Evolutionary conservation across 2,113 vertebrate species (phyloP).

Genomic region (Gracilinanus agilis): DNA sequence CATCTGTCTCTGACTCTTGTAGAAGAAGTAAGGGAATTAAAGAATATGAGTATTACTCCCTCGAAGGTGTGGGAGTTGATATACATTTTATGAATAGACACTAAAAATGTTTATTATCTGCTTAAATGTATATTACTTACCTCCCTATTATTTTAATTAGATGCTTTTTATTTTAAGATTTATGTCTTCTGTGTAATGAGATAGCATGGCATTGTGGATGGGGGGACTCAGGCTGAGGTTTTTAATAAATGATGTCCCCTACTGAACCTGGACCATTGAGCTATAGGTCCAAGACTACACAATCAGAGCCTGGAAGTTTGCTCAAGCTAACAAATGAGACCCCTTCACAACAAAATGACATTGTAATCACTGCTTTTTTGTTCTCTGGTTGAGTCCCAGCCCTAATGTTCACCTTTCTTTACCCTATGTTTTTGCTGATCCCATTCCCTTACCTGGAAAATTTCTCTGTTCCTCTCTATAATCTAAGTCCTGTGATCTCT

Average conservation of each 20-base stretch:
- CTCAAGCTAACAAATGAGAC: neutral
- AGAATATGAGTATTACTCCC: neutral
- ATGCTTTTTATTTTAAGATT: neutral
- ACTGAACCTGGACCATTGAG: neutral
- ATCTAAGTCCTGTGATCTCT: neutral
- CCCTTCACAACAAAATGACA: neutral
- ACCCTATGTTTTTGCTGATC: neutral
- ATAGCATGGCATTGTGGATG: neutral
- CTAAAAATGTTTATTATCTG: neutral
- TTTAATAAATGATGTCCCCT: neutral
- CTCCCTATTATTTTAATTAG: neutral
- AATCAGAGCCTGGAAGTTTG: neutral
- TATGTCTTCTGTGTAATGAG: neutral
- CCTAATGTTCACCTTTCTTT: neutral
- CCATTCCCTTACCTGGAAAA: neutral
- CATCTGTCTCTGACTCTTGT: neutral
- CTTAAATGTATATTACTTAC: neutral
- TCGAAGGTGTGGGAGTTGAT: neutral
- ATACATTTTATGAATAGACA: neutral
- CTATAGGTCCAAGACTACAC: neutral
- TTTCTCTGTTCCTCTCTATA: neutral
- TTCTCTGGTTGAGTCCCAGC: neutral
- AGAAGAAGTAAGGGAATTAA: neutral
- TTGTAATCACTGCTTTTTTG: neutral
- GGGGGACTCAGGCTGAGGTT: neutral